phyloP scores from a whole-genome alignment of 2,888 invertebrate genomes.

The Acleris emargana region DNA sequence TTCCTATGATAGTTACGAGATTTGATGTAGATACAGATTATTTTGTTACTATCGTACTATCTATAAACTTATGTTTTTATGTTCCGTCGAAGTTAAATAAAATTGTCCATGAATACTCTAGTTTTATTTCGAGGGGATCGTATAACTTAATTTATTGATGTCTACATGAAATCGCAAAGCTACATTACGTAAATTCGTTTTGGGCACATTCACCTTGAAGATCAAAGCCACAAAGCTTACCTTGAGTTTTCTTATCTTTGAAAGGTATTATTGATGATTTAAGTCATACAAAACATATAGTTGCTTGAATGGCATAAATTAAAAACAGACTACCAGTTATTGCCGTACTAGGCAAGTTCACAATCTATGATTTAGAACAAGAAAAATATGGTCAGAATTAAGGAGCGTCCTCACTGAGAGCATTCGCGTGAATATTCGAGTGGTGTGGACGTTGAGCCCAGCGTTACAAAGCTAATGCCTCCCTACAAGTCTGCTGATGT shows the following conservation, averaged over 20 bases:
- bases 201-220: slow-evolving; percentile 16
- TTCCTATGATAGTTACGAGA: slow-evolving; percentile 63
- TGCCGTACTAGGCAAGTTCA: too few relatives aligned
- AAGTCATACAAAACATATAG: background rate
- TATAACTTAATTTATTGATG: slow-evolving; percentile 15
- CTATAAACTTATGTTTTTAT: slow-evolving; percentile 40
- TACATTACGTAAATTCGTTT: slow-evolving; percentile 17
- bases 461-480: too few relatives aligned
- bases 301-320: background rate
- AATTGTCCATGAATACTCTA: slow-evolving; percentile 23
- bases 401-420: too few relatives aligned
- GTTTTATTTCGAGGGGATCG: slow-evolving; percentile 25
- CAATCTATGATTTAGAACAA: too few relatives aligned
- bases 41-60: slow-evolving; percentile 59
- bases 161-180: slow-evolving; percentile 5
- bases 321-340: background rate
- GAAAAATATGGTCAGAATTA: too few relatives aligned
- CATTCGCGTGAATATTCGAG: too few relatives aligned
- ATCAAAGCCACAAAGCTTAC: background rate
- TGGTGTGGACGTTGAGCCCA: too few relatives aligned
- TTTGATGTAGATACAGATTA: slow-evolving; percentile 57
- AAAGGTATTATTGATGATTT: background rate
- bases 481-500: too few relatives aligned
- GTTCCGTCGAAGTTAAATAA: slow-evolving; percentile 32
- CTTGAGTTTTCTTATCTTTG: slow-evolving; percentile 30